Conservation (phyloP, 2,113 vertebrate genomes). For the Sapayoa aenigma region DNA sequence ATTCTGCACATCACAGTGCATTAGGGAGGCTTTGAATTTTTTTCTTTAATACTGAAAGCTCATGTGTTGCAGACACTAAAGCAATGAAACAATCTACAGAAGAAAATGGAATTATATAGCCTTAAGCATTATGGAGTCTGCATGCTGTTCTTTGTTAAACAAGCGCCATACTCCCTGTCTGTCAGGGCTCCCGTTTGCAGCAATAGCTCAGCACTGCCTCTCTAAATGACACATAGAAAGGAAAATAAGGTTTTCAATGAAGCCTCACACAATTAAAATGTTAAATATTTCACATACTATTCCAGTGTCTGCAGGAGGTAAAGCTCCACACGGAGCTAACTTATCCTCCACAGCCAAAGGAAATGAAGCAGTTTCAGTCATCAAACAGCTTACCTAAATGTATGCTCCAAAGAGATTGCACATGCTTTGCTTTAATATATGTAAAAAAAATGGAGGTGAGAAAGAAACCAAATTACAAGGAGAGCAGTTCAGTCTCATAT, state of each 20-base stretch:
- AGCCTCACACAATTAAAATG: constrained; percentile 54
- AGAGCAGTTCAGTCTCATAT: background rate
- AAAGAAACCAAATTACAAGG: background rate
- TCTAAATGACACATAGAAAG: constrained; percentile 19
- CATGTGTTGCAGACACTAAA: background rate
- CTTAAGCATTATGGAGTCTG: constrained; percentile 36
- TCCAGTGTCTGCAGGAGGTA: constrained; percentile 40
- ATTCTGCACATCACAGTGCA: background rate
- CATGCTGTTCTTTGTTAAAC: constrained; percentile 63
- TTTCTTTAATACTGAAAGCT: background rate
- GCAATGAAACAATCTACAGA: constrained; percentile 13
- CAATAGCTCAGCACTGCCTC: constrained; percentile 1
- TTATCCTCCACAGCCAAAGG: background rate
- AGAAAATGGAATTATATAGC: constrained; percentile 44
- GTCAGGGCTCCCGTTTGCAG: constrained; percentile 13
- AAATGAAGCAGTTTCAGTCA: constrained; percentile 38
- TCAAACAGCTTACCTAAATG: background rate
- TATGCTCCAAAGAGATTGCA: background rate
- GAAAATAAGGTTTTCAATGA: constrained; percentile 57
- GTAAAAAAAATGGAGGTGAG: background rate
- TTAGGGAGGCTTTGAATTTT: background rate
- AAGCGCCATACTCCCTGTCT: constrained; percentile 42
- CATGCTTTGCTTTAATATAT: background rate
- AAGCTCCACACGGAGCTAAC: constrained; percentile 4
- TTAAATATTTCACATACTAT: constrained; percentile 59